Evolutionary conservation across 2,888 invertebrate species (phyloP), one percentile per base, ranked within the genome.

Genomic region (Caenorhabditis becei): DNA sequence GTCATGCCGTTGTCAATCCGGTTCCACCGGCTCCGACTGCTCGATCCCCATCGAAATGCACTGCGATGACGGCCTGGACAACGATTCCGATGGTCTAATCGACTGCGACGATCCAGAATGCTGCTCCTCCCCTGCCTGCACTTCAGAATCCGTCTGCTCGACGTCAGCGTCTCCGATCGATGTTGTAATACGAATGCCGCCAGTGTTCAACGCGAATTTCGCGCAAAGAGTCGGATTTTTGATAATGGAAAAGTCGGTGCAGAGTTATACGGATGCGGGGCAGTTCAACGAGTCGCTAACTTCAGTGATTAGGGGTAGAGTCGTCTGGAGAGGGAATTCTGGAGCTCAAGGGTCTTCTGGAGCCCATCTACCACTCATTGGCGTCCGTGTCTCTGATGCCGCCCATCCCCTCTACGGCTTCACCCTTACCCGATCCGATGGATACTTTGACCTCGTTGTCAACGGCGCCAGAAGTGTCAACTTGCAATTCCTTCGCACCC

Each of bases 81-180:
- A 99, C 93, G 99, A 99, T 93, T 95, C 95, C 93, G 98, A 99
- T 94, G 97, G 97, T 87, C 95, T 98, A 94, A 94, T 95, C 89
- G 99, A 99, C 94, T 99, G 99, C 93, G 96, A 96, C 85, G 99
- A 99, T 93, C 96, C 97, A 92, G 99, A 99, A 93, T 99, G 99
- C 71, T 90, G 90, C 66, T 59, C 77, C 1, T 44, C 74, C 18
- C 47, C 71, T 24, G 96, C 97, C 95, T 99, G 98, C 93, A 94
- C 96, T 91, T 95, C 96, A 26, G 96, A 97, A 90, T 96, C 96
- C 18, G 96, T 97, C 95, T 99, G 98, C 93, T 94, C 96, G 91
- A 95, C 96, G 26, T 96, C 97, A 89, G 96, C 96, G 91, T 96
- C 97, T 92, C 99, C 99, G 0, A 95, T 96, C 20, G 97, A 97